phyloP scores from a whole-genome alignment of 1,140 invertebrate genomes.

The Centruroides sculpturatus region DNA sequence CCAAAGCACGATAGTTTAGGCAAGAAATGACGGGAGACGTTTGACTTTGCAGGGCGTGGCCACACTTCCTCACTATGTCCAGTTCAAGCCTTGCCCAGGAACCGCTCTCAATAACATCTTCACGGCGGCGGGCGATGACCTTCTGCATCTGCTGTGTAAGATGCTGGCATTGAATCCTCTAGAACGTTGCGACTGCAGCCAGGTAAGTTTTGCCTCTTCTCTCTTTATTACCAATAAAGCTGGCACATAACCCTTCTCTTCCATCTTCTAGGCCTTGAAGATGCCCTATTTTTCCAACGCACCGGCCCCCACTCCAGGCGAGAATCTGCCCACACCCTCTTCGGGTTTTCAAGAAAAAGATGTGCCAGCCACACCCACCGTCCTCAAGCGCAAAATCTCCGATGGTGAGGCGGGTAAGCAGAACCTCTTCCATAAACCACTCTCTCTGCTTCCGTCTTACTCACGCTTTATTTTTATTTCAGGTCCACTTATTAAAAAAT shows the following conservation, averaged over 20 bases:
- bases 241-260: too few species aligned
- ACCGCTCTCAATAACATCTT: slow-evolving; percentile 84
- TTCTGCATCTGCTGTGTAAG: slow-evolving; percentile 65
- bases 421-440: slow-evolving; percentile 25
- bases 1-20: too few species aligned
- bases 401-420: too few species aligned
- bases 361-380: too few species aligned
- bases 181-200: slow-evolving; percentile 59
- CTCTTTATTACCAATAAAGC: background rate
- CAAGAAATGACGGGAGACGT: too few species aligned
- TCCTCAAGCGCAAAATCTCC: too few species aligned
- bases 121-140: slow-evolving; percentile 83
- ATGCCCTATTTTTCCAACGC: slow-evolving; percentile 53
- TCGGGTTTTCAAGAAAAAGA: too few species aligned
- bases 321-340: slow-evolving; percentile 61
- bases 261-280: slow-evolving; percentile 28
- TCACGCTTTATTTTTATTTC: too few species aligned
- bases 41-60: slow-evolving; percentile 48
- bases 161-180: slow-evolving; percentile 74
- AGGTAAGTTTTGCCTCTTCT: background rate
- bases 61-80: slow-evolving; percentile 76
- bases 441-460: too few species aligned
- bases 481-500: too few species aligned
- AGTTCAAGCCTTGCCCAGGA: slow-evolving; percentile 63
- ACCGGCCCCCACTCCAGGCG: slow-evolving; percentile 67